These are phyloP conservation scores for Ferdinandea cuprea DNA, from an alignment of 2,888 invertebrate genomes.

Conservation along the genomic window DNA sequence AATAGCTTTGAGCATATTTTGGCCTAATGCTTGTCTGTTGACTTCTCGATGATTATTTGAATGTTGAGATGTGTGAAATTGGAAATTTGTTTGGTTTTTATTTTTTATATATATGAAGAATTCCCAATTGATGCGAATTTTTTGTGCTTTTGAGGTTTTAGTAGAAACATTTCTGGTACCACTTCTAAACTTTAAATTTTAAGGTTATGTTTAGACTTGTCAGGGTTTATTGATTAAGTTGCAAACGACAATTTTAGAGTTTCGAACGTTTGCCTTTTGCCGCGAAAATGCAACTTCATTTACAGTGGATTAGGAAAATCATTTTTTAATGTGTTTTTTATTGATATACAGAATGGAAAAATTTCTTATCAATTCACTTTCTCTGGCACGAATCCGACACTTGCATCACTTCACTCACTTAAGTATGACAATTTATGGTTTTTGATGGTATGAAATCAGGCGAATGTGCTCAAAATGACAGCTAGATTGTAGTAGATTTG, in stretches of 20 bases:
- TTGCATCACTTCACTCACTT: slow-evolving; percentile 51
- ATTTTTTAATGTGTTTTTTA: slow-evolving; percentile 18
- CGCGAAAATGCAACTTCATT: not conserved
- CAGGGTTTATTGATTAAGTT: slow-evolving; percentile 42
- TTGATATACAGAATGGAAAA: not conserved
- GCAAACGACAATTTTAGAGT: not conserved
- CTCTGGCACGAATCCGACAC: slow-evolving; percentile 44
- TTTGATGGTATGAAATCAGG: not conserved
- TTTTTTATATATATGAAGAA: slow-evolving; percentile 36
- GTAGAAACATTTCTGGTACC: slow-evolving; percentile 56
- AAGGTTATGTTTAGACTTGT: slow-evolving; percentile 53
- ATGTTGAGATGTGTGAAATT: slow-evolving; percentile 6
- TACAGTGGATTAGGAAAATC: not conserved
- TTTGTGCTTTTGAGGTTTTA: slow-evolving; percentile 41
- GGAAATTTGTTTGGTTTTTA: not conserved
- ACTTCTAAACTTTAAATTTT: slow-evolving; percentile 19
- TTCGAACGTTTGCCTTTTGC: not conserved
- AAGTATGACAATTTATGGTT: slow-evolving; percentile 24
- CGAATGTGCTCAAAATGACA: slow-evolving; percentile 36
- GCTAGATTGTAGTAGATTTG: slow-evolving; percentile 10
- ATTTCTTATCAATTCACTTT: slow-evolving; percentile 62
- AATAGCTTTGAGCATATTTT: slow-evolving; percentile 75
- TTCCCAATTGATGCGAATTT: slow-evolving; percentile 18
- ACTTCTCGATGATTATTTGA: not conserved
- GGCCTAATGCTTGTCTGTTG: not conserved